Conservation (phyloP, 2,113 vertebrate species). For the Heloderma charlesbogerti region DNA sequence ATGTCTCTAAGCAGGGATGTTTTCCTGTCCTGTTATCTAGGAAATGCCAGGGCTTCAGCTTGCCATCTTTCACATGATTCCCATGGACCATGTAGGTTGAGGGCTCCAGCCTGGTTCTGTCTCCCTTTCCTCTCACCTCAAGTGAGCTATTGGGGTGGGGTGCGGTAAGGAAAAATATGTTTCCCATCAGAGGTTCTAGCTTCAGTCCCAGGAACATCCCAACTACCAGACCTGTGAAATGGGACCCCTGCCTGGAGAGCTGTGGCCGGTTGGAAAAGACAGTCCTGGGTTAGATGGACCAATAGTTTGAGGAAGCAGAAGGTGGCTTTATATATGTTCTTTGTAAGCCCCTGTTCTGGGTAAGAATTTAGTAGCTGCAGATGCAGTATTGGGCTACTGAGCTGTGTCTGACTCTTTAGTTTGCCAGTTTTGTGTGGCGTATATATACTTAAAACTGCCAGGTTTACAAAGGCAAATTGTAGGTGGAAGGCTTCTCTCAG, state of each 20-base stretch:
- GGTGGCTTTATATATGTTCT: neutral
- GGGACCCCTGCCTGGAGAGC: neutral
- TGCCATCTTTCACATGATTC: neutral
- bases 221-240: neutral
- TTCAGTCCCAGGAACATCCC: neutral
- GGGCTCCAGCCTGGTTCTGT: neutral
- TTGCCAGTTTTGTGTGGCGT: neutral
- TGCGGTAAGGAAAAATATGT: neutral
- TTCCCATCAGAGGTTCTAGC: neutral
- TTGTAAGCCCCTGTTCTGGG: neutral
- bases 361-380: neutral
- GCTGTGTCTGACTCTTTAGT: neutral
- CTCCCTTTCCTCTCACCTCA: neutral
- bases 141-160: too few species aligned
- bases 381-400: neutral
- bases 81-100: neutral
- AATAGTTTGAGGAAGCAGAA: neutral
- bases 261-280: neutral
- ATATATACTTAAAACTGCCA: neutral
- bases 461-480: neutral
- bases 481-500: neutral
- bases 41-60: neutral
- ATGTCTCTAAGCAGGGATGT: neutral
- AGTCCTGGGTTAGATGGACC: neutral
- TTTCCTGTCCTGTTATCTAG: neutral